Evolutionary conservation across 2,888 invertebrate genomes (phyloP), one percentile per base, ranked within the genome.

Genomic region (Trichogramma evanescens): DNA sequence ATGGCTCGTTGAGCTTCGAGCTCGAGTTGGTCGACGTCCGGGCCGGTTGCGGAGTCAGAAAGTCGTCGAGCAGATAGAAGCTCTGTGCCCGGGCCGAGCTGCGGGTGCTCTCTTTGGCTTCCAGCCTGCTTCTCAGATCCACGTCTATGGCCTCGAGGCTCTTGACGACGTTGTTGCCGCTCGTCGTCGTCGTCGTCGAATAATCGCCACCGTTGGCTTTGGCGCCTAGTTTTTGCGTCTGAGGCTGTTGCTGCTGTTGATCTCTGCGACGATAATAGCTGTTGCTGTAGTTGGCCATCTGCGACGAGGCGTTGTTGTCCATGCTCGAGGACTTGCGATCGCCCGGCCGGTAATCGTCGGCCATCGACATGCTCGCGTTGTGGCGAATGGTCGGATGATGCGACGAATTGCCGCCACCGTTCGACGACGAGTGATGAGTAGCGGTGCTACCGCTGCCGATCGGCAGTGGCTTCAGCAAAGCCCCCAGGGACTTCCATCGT

Each of bases 51-150:
- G 79, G 80, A 10, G 76, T 72, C 50, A 81, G 69, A 59, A 81
- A 81, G 63, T 81, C 81, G 60, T 81, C 81, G 38, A 81, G 70
- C 8, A 81, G 74, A 69, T 81, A 81, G 64, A 81, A 81, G 63
- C 80, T 80, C 65, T 80, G 80, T 4, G 81, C 79, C 26, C 77
- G 69, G 6, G 65, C 65, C 4, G 78, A 74, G 57, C 76, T 72
- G 10, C 74, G 71, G 8, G 72, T 8, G 5, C 42, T 39, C n/a
- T 38, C 43, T n/a, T 46, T 26, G 13, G 9, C 40, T 53, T 9
- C n/a, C 10, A 6, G 10, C 9, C 10, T 10, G 13, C 5, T n/a
- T 50, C 38, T 26, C 26, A 26, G 26, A 26, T 26, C 26, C 26
- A 26, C 26, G 26, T 26, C 26, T 39, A 8, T 39, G 40, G 26